phyloP scores from a whole-genome alignment of 2,888 invertebrate genomes.

The Scaptomyza cyrtandrae region DNA sequence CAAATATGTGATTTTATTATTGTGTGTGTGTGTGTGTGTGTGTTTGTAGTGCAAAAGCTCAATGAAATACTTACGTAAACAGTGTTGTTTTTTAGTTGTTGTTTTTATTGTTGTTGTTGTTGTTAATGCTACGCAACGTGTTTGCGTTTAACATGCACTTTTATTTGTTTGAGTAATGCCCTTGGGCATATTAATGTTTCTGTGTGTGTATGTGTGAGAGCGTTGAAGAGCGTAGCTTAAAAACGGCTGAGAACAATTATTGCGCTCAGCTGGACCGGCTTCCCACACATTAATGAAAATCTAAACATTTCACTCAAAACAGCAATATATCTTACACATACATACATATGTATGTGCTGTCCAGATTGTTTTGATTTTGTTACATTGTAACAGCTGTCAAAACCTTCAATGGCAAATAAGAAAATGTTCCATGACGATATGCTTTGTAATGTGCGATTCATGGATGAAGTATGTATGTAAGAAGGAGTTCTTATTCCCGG shows the following conservation, averaged over 20 bases:
- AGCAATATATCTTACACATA: background rate
- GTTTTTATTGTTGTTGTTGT: conserved; percentile 1
- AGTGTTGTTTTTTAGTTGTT: conserved; percentile 3
- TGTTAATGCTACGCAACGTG: conserved; percentile 36
- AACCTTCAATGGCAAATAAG: too few relatives aligned
- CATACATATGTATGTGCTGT: background rate
- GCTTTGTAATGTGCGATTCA: too few relatives aligned
- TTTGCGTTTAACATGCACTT: conserved; percentile 36
- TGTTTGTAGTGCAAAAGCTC: conserved; percentile 15
- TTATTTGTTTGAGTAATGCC: conserved; percentile 16
- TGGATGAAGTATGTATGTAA: too few relatives aligned
- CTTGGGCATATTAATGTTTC: conserved; percentile 5
- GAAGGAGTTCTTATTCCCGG: too few relatives aligned
- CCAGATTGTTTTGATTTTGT: background rate
- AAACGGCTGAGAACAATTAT: conserved; percentile 9
- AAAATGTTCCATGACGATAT: too few relatives aligned
- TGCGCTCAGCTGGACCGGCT: conserved; percentile 9
- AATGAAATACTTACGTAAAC: conserved; percentile 52
- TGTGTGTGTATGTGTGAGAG: background rate
- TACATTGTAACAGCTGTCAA: too few relatives aligned
- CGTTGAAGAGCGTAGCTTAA: conserved; percentile 5
- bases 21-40: conserved; percentile 1
- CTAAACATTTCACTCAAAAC: background rate
- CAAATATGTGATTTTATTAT: background rate
- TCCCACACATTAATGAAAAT: background rate